Evolutionary conservation across 2,797 vertebrate genomes (phyloP).

Genomic region (Sebastes melanostomus): DNA sequence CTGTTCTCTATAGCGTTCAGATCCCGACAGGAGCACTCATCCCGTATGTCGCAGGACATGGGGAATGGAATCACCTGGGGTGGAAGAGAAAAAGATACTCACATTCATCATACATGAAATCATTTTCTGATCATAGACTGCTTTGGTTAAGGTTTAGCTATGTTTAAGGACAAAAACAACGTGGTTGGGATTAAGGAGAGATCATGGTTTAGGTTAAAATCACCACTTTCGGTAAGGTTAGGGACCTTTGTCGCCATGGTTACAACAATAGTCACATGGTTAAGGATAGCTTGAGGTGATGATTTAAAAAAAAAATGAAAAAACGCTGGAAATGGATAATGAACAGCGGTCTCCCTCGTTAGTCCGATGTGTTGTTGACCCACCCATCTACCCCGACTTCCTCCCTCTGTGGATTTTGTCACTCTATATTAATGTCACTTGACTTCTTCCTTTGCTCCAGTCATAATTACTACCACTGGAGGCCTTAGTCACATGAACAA

Average conservation of each 20-base stretch:
- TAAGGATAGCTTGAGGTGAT: neutral
- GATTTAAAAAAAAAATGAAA: neutral
- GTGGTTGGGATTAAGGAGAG: neutral
- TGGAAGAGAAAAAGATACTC: conserved; percentile 9
- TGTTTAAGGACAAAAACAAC: neutral
- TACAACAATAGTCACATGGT: neutral
- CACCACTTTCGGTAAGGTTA: too few relatives aligned
- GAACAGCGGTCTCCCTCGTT: neutral
- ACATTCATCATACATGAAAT: neutral
- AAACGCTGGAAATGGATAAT: neutral
- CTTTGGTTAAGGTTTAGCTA: neutral
- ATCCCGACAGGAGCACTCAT: conserved; percentile 95
- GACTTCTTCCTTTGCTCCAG: too few relatives aligned
- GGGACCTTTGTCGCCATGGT: neutral
- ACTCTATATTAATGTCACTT: too few relatives aligned
- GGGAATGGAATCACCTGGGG: conserved; percentile 95
- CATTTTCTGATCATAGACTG: neutral
- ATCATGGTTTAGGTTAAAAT: neutral
- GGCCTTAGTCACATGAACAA: neutral
- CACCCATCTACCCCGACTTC: too few relatives aligned
- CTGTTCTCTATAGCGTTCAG: conserved; percentile 91
- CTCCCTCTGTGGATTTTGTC: too few relatives aligned
- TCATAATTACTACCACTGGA: neutral
- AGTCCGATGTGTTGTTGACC: neutral
- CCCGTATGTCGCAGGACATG: conserved; percentile 92